Evolutionary conservation across 2,888 invertebrate genomes (phyloP).

Genomic region (Penaeus monodon): DNA sequence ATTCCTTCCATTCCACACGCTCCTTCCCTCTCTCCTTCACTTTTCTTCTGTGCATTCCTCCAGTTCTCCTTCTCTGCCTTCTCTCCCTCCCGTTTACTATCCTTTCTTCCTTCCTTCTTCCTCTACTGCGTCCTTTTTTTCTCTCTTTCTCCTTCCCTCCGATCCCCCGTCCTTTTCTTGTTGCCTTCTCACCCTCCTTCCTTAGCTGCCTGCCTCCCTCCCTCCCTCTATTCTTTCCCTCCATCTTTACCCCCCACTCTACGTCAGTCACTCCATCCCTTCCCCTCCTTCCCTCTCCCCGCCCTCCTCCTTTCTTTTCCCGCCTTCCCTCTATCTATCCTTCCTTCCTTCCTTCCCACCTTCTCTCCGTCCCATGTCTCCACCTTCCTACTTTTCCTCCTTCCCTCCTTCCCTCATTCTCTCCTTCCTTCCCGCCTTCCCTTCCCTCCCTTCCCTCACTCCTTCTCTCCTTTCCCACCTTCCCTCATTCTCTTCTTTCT

Average conservation of each 20-base stretch:
- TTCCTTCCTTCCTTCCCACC: not conserved
- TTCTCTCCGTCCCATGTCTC: not conserved
- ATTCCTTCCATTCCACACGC: no score
- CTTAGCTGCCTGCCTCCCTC: not conserved
- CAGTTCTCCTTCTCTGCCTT: no score
- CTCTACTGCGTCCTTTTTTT: slow-evolving; percentile 1
- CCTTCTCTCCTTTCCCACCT: not conserved
- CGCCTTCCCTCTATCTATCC: no score
- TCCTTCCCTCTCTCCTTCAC: no score
- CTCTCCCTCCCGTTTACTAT: no score
- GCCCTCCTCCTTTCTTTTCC: no score
- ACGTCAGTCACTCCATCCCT: not conserved
- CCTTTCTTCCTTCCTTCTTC: no score
- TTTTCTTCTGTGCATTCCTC: no score
- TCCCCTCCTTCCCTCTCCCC: not conserved
- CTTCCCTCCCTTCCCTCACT: not conserved
- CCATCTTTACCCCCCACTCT: not conserved
- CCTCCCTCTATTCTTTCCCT: not conserved
- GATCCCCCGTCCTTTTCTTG: not conserved
- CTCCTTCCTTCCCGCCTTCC: fast-evolving
- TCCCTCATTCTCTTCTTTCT: no score
- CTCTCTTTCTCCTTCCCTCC: not conserved
- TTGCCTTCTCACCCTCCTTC: not conserved
- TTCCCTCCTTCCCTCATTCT: no score
- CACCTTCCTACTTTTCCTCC: no score